Base-by-base conservation (phyloP, 2,888 invertebrate species). In the Gnatocerus cornutus region DNA sequence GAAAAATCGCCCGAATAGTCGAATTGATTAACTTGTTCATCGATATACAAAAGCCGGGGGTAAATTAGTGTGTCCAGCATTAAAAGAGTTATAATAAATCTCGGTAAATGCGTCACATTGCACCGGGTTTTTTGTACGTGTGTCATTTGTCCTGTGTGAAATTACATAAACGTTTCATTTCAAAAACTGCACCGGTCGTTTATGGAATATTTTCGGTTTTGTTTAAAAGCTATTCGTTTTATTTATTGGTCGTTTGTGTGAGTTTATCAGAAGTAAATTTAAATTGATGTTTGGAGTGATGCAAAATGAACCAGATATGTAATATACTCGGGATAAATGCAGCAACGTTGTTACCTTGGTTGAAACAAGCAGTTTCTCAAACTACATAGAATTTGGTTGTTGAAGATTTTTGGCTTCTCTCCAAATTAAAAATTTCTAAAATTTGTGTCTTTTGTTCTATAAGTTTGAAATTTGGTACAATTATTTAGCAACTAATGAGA, bases 241-340 rank as follows among this genome's bases (percentile, higher is more conserved):
- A 58, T 58, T 58, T 58, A 58, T 58, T 58, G 58, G 13, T 27
- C 52, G 13, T 52, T 52, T 52, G 33, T 30, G 29, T 13, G 55
- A 55, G 16, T 58, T 45, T 58, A 58, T 58, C 58, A 43, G 53
- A 33, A 53, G n/a, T 9, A 13, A 16, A 33, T 55, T 39, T 21
- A 55, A 55, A 55, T 39, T 33, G 55, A 12, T 41, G 45, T 29
- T 37, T 13, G 43, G 21, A 56, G 3, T 27, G 43, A 59, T 59
- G 30, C 21, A 27, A 14, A 9, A 43, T 16, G 41, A 16, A 4
- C 16, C 30, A 56, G 10, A 10, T 41, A 43, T 56, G 16, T 56
- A n/a, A 37, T n/a, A 37, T 3, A 37, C 1, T 37, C 1, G 2
- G 37, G n/a, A 7, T 37, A 37, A 37, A 37, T 37, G 37, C 2